Evolutionary conservation across 2,113 vertebrate genomes (phyloP).

Genomic region (Phoxinus phoxinus): DNA sequence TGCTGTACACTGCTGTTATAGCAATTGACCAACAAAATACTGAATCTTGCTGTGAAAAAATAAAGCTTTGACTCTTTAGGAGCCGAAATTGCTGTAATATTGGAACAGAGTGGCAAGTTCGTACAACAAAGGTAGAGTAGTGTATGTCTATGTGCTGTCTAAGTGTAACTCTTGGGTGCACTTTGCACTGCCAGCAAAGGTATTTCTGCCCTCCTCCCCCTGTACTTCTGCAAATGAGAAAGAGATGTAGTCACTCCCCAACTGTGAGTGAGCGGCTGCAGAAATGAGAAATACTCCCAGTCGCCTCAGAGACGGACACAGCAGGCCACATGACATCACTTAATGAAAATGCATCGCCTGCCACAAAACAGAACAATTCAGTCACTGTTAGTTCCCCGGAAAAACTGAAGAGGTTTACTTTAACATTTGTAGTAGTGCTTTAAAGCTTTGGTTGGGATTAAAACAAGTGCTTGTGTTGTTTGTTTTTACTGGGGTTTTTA

Average conservation of each 20-base stretch:
- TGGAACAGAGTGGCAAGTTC: conserved; percentile 48
- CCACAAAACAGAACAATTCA: conserved; percentile 70
- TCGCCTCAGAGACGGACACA: conserved; percentile 69
- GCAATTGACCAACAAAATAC: conserved; percentile 55
- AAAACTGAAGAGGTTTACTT: conserved; percentile 67
- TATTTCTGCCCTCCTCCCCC: conserved; percentile 62
- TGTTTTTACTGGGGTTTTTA: conserved; percentile 10
- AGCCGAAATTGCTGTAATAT: conserved; percentile 65
- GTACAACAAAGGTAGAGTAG: conserved; percentile 62
- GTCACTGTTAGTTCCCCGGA: conserved; percentile 65
- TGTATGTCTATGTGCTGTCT: conserved; percentile 57
- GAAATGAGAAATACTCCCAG: conserved; percentile 69
- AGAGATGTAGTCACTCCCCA: conserved; percentile 70
- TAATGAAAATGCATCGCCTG: conserved; percentile 75
- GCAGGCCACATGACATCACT: conserved; percentile 76
- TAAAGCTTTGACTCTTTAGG: conserved; percentile 54
- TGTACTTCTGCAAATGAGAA: conserved; percentile 74
- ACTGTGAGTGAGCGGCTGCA: conserved; percentile 64
- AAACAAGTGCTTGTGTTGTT: conserved; percentile 24
- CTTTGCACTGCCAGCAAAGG: conserved; percentile 67
- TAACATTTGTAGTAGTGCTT: conserved; percentile 45
- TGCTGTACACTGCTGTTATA: not conserved
- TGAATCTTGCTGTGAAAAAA: conserved; percentile 54
- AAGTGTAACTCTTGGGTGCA: conserved; percentile 64
- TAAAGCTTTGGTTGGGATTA: conserved; percentile 18